Conservation (phyloP, 2,797 vertebrate species). For the Diglossa cyanea region DNA sequence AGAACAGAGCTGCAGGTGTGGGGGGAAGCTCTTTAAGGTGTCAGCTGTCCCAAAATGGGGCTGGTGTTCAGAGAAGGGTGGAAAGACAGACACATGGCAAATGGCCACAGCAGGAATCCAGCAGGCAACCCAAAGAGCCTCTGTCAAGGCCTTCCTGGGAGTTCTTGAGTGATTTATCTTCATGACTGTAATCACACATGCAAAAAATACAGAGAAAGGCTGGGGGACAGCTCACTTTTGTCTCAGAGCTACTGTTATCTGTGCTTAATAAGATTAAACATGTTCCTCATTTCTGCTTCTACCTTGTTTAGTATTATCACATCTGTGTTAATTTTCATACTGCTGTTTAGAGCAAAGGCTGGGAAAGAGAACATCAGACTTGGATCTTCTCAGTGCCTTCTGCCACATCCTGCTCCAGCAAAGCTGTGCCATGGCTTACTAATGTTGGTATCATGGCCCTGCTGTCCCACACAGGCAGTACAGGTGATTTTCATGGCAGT, state of each 20-base stretch:
- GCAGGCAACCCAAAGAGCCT: neutral
- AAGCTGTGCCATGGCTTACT: neutral
- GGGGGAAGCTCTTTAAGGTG: neutral
- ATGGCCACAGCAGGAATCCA: neutral
- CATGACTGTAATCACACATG: neutral
- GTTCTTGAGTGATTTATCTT: neutral
- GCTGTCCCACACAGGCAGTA: neutral
- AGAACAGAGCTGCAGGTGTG: neutral
- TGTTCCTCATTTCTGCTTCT: neutral
- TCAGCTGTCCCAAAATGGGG: neutral
- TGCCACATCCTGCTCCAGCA: neutral
- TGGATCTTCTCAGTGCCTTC: neutral
- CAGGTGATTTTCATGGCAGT: neutral
- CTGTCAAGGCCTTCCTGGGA: neutral
- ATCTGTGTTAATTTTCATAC: neutral
- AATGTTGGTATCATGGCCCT: neutral
- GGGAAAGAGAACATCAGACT: neutral
- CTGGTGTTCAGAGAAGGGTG: neutral
- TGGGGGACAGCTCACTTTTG: neutral
- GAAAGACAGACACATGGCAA: neutral
- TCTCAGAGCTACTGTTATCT: neutral
- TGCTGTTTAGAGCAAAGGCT: neutral
- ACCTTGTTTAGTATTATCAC: neutral
- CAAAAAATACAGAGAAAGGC: neutral
- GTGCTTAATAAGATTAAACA: slow-evolving; percentile 4